A percentile compares a stretch with the other conserved stretches of the same genome.
phyloP scores from a whole-genome alignment of 2,113 vertebrate genomes.

The Tricholaema leucomelas region DNA sequence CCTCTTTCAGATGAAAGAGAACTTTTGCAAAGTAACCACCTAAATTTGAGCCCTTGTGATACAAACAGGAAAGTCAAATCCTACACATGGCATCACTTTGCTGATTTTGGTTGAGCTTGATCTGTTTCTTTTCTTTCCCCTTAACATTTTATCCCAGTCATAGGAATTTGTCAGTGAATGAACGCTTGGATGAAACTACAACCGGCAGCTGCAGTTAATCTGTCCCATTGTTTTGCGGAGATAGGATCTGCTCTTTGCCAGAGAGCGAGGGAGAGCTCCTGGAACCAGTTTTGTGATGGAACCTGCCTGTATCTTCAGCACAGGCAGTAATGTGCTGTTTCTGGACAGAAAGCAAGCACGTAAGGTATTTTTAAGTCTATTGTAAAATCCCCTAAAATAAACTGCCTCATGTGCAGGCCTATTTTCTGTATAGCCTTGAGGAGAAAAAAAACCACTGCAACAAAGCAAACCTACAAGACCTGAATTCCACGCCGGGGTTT shows the following conservation, averaged over 20 bases:
- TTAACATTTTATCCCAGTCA: conserved; percentile 33
- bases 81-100: neutral
- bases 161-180: conserved; percentile 30
- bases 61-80: neutral
- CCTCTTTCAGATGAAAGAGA: neutral
- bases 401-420: neutral
- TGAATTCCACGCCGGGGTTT: neutral
- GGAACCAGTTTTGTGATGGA: neutral
- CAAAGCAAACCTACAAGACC: neutral
- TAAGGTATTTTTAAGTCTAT: conserved; percentile 30
- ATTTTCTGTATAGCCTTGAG: conserved; percentile 16
- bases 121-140: neutral
- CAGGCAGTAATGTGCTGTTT: conserved; percentile 3
- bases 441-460: neutral
- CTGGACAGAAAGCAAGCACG: conserved; percentile 27
- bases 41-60: neutral
- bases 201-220: conserved; percentile 46
- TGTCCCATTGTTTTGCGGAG: conserved; percentile 13
- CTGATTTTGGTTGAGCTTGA: neutral
- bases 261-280: neutral
- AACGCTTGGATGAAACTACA: conserved; percentile 2
- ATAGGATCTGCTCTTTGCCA: conserved; percentile 28
- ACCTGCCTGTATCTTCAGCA: neutral
- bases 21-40: neutral
- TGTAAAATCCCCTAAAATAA: conserved; percentile 42